phyloP scores from a whole-genome alignment of 2,797 vertebrate genomes.

The Streptopelia turtur region DNA sequence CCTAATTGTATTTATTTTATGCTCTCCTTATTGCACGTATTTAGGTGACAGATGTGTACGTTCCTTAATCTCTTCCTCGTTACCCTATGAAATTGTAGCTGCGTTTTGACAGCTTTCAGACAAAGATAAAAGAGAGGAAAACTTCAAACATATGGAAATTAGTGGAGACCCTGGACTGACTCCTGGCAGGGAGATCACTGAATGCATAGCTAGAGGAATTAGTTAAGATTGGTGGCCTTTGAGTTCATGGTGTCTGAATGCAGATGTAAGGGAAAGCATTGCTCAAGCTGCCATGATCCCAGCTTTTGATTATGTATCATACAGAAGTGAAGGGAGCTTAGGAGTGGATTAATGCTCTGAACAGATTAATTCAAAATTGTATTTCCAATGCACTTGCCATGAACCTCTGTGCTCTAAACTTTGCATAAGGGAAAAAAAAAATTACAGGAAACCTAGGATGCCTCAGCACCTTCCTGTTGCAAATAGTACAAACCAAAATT shows the following conservation, averaged over 20 bases:
- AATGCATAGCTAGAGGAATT: slow-evolving; percentile 12
- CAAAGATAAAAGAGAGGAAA: slow-evolving; percentile 49
- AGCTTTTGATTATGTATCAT: slow-evolving; percentile 26
- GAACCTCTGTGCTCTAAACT: not conserved
- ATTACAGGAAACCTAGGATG: not conserved
- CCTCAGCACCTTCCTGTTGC: not conserved
- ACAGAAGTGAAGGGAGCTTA: not conserved
- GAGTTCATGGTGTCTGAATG: slow-evolving; percentile 19
- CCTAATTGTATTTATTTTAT: slow-evolving; percentile 49
- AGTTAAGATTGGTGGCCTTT: slow-evolving; percentile 23
- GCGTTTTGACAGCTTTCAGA: slow-evolving; percentile 28
- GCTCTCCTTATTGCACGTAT: not conserved
- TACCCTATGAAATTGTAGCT: slow-evolving; percentile 47
- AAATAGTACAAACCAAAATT: not conserved
- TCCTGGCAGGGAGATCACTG: slow-evolving; percentile 23
- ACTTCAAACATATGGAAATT: slow-evolving; percentile 65
- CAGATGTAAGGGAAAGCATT: slow-evolving; percentile 4
- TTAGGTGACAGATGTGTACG: slow-evolving; percentile 14
- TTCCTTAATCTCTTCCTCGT: slow-evolving; percentile 63
- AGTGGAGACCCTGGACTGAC: not conserved
- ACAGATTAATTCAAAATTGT: slow-evolving; percentile 43
- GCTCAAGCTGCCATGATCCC: slow-evolving; percentile 24
- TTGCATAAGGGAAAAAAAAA: not conserved
- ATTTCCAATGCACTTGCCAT: slow-evolving; percentile 10
- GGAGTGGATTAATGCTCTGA: slow-evolving; percentile 58